phyloP scores from a whole-genome alignment of 2,888 invertebrate genomes.

The Pterobdella sp. region DNA sequence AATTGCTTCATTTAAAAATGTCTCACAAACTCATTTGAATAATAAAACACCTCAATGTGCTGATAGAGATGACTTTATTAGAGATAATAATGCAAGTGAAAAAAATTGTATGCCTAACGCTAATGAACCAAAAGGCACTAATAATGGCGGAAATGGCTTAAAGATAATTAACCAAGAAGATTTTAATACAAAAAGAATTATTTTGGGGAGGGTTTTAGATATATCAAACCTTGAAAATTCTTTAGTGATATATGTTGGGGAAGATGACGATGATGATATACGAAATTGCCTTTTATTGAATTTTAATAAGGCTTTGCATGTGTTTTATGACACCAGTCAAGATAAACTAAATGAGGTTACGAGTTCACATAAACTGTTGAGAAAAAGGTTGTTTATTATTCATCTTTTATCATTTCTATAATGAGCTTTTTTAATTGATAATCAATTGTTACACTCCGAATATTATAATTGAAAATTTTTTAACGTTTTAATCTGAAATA shows the following conservation, averaged over 20 bases:
- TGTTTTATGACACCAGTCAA: constrained; percentile 48
- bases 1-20: not conserved
- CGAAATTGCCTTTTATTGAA: constrained; percentile 58
- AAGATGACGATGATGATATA: constrained; percentile 62
- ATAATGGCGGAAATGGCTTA: not conserved
- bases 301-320: constrained; percentile 48
- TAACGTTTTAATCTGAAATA: no score
- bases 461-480: no score
- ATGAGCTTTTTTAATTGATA: not conserved
- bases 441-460: no score
- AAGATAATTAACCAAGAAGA: not conserved
- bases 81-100: no score
- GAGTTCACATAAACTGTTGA: constrained; percentile 60
- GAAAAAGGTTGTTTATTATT: constrained; percentile 56
- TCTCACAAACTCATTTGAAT: no score
- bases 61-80: no score
- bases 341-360: constrained; percentile 39
- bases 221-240: constrained; percentile 41
- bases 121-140: not conserved
- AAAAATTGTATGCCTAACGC: not conserved
- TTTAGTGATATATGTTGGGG: constrained; percentile 59
- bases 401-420: not conserved
- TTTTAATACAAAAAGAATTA: not conserved
- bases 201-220: constrained; percentile 39
- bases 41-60: no score